A percentile compares a stretch with the other conserved stretches of the same genome.
phyloP scores from a whole-genome alignment of 2,888 invertebrate species.

The Melinopterus prodromus region DNA sequence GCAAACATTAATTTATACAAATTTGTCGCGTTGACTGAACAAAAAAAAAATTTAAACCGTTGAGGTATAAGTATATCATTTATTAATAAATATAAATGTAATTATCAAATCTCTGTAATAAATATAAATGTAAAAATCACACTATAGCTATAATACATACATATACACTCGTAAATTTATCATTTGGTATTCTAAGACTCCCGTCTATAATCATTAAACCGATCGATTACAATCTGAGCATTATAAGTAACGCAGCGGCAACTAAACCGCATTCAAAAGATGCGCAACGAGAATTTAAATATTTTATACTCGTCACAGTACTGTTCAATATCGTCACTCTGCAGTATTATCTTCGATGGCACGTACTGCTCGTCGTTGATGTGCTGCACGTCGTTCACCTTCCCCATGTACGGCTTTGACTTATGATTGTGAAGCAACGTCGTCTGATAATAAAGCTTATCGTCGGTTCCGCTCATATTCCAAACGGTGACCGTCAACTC shows the following conservation, averaged over 20 bases:
- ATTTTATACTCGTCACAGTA: slow-evolving; percentile 16
- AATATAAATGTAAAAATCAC: slow-evolving; percentile 4
- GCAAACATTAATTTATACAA: too few relatives aligned
- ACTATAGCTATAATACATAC: not conserved
- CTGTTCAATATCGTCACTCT: slow-evolving; percentile 10
- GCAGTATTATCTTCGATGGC: slow-evolving; percentile 8
- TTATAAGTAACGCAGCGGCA: not conserved
- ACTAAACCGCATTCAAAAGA: not conserved
- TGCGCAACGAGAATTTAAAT: slow-evolving; percentile 25
- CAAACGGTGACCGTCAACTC: slow-evolving; percentile 19
- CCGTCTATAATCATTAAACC: too few relatives aligned
- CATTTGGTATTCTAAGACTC: not conserved
- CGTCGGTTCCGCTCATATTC: slow-evolving; percentile 1
- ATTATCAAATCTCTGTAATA: not conserved
- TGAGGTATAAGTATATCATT: not conserved
- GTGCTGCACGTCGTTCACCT: not conserved
- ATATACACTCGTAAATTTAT: not conserved
- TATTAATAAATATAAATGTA: not conserved
- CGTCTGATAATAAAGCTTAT: slow-evolving; percentile 12
- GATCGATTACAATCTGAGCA: not conserved
- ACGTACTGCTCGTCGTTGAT: slow-evolving; percentile 8
- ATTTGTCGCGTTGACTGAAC: too few relatives aligned
- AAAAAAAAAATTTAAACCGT: too few relatives aligned
- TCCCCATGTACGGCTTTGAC: slow-evolving; percentile 16
- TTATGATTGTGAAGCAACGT: slow-evolving; percentile 12